Base-by-base conservation (phyloP, 2,113 vertebrate genomes). In the Bubo scandiacus region DNA sequence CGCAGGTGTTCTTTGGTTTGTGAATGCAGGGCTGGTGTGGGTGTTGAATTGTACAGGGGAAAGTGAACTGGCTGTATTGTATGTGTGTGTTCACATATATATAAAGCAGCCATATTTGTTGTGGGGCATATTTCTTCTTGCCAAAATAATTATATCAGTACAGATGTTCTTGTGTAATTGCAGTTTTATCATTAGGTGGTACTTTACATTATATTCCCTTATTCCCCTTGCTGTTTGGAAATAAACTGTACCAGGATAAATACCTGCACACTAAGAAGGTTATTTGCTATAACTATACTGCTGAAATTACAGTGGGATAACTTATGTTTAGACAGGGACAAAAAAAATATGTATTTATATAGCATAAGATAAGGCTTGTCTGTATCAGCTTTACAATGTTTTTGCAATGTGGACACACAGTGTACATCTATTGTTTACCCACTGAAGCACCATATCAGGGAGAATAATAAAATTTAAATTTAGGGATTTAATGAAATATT, bases 401-500 rank as follows among this genome's bases (percentile, higher is more conserved):
- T 86, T 75, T 73, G 40, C 36, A 32, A 20, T 61, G 73, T n/a
- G 47, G 29, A 19, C 19, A 19, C 21, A 61, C 6, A 34, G 23
- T 8, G 4, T n/a, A 5, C 58, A n/a, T 30, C 29, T 86, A 8
- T 63, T 61, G 25, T 55, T 92, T 91, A 87, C 23, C 42, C 22
- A 57, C 32, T 2, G 2, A 85, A 74, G 12, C 65, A 75, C 27
- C 0, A 0, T 47, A 59, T 42, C 19, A 65, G 8, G 40, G n/a
- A 65, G 51, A 59, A 81, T 7, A 78, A 47, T 42, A n/a, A 88
- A 47, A 52, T 34, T n/a, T 70, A 6, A 79, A 63, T 80, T 85
- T 70, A 77, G 34, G 90, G 88, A 82, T 63, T 7, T 65, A 30
- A 17, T 66, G 10, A 72, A 65, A n/a, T 42, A 81, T 54, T 40